phyloP scores from a whole-genome alignment of 2,113 vertebrate species.

The Willisornis vidua region DNA sequence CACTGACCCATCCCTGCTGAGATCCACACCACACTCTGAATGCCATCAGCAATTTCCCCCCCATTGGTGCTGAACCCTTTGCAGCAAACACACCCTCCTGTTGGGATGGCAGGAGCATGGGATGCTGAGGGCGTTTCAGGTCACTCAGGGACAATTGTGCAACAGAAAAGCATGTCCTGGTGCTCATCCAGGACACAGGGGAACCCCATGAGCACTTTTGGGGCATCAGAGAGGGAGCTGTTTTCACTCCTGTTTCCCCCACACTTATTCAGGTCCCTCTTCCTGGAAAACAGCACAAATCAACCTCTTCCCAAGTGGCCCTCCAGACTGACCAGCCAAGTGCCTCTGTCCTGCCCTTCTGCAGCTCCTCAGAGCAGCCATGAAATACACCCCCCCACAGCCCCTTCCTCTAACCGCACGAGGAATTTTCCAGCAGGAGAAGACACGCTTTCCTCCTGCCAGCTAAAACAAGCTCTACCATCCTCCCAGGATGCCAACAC shows the following conservation, averaged over 20 bases:
- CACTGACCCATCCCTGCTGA: not conserved
- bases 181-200: not conserved
- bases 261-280: fast-evolving
- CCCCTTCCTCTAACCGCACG: not conserved
- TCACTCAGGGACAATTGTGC: not conserved
- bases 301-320: not conserved
- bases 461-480: fast-evolving
- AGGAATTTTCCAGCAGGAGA: not conserved
- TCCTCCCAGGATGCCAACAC: not conserved
- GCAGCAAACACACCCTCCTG: not conserved
- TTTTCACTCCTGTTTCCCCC: not conserved
- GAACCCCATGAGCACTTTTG: not conserved
- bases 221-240: not conserved
- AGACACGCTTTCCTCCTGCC: not conserved
- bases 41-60: not conserved
- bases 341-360: not conserved
- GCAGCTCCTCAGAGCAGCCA: not conserved
- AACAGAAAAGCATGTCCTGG: not conserved
- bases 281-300: not conserved
- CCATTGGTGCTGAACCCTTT: not conserved
- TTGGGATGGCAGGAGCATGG: not conserved
- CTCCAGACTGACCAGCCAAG: not conserved
- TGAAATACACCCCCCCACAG: fast-evolving
- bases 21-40: not conserved
- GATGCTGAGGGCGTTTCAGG: not conserved